Base-by-base conservation (phyloP, 2,888 invertebrate species). In the Heliothis peltigera region DNA sequence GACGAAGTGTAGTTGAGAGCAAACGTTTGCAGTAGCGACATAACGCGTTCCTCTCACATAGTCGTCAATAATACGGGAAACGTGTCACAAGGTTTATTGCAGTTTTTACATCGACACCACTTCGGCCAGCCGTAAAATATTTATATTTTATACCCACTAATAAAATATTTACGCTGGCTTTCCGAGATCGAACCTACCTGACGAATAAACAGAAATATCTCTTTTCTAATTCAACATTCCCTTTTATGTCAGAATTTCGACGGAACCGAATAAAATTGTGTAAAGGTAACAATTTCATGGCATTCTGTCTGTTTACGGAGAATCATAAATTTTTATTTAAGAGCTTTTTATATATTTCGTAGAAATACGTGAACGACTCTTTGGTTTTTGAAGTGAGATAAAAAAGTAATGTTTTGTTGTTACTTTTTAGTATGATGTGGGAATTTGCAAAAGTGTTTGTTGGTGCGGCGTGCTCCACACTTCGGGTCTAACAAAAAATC, bases 101-200 rank as follows among this genome's bases (percentile, higher is more conserved):
- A 70, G 49, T 71, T 79, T 77, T 79, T 67, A 73, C 69, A 64
- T 51, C 63, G 56, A 70, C 72, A 67, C 70, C 71, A 75, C 77
- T 82, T 75, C 73, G 65, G 67, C 58, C 64, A 55, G 60, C 58
- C 69, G 61, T 85, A 84, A 85, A 85, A 84, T 83, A 83, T 85
- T 84, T 81, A 84, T 83, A 79, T 82, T 83, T 79, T 84, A 84
- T 81, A 73, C 79, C 71, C 58, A 60, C 79, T 79, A 81, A 84
- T 85, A 85, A 85, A 84, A 85, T 81, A 84, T 85, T 85, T 81
- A 84, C 70, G 74, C 18, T 58, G 43, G 58, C 22, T 54, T 60
- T 55, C 64, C 49, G 56, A 44, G 49, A 56, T 51, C n/a, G 48
- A 72, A 57, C 49, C 64, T 64, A 80, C 72, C 78, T 80, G 75